A percentile compares a stretch with the other conserved stretches of the same genome.
phyloP scores from a whole-genome alignment of 1,140 invertebrate genomes.

The Zeugodacus cucurbitae region DNA sequence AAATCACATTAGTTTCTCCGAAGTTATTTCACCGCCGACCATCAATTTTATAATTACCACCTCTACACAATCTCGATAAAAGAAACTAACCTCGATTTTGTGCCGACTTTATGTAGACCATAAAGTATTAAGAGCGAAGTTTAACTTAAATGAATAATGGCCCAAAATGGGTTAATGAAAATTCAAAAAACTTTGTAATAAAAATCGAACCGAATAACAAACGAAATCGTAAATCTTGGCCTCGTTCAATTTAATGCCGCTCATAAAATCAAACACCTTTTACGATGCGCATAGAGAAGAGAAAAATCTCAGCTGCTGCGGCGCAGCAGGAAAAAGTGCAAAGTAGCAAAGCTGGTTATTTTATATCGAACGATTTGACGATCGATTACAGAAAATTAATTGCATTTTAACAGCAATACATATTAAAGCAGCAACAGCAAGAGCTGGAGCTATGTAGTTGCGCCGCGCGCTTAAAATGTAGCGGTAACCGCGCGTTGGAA shows the following conservation, averaged over 20 bases:
- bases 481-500: neutral
- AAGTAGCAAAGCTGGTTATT: slow-evolving; percentile 16
- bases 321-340: neutral
- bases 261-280: neutral
- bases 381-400: slow-evolving; percentile 27
- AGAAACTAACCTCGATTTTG: too few species aligned
- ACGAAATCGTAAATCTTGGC: slow-evolving; percentile 19
- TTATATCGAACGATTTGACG: neutral
- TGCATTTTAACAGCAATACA: slow-evolving; percentile 15
- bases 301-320: neutral
- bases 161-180: slow-evolving; percentile 18
- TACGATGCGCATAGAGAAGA: neutral
- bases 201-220: neutral
- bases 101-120: neutral
- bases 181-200: neutral
- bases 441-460: too few species aligned
- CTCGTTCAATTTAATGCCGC: neutral
- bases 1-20: too few species aligned
- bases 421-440: neutral
- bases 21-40: too few species aligned
- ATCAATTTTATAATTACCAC: too few species aligned
- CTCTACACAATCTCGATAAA: too few species aligned
- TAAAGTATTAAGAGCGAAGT: neutral
- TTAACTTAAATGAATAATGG: neutral
- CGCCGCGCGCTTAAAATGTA: neutral